These are phyloP conservation scores for Polyommatus icarus DNA, from an alignment of 2,888 invertebrate species.

Conservation along the genomic window DNA sequence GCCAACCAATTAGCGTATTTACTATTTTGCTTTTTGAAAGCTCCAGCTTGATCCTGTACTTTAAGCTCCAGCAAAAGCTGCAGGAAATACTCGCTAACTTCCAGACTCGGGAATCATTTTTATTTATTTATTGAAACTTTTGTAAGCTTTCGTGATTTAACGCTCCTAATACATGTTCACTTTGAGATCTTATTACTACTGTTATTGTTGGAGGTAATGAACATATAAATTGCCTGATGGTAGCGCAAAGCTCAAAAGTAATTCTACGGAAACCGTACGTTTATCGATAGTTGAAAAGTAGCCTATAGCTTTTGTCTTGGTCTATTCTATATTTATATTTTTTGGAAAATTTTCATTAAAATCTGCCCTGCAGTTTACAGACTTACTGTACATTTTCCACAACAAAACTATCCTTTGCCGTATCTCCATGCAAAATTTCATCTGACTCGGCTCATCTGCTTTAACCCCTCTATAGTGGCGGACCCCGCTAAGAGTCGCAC, in stretches of 20 bases:
- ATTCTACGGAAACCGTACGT: no score
- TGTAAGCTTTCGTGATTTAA: background rate
- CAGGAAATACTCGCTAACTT: conserved; percentile 19
- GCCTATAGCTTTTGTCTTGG: no score
- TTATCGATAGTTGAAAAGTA: no score
- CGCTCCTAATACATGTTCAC: background rate
- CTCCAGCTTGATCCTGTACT: background rate
- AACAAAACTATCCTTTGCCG: no score
- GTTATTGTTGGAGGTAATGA: background rate
- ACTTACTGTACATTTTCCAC: no score
- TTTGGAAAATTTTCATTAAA: no score
- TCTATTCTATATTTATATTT: no score
- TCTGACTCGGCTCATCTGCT: no score
- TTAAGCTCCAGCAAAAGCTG: background rate
- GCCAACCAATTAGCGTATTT: background rate
- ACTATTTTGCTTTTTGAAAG: background rate
- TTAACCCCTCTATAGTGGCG: no score
- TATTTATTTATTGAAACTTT: conserved; percentile 28
- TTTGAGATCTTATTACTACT: background rate
- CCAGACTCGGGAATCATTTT: conserved; percentile 10
- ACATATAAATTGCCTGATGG: background rate
- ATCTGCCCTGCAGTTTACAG: no score
- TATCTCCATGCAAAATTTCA: no score
- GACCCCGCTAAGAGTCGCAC: no score
- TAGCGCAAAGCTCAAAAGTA: background rate